Evolutionary conservation across 2,888 invertebrate species (phyloP), one percentile per base, ranked within the genome.

Genomic region (Silvanus unidentatus): DNA sequence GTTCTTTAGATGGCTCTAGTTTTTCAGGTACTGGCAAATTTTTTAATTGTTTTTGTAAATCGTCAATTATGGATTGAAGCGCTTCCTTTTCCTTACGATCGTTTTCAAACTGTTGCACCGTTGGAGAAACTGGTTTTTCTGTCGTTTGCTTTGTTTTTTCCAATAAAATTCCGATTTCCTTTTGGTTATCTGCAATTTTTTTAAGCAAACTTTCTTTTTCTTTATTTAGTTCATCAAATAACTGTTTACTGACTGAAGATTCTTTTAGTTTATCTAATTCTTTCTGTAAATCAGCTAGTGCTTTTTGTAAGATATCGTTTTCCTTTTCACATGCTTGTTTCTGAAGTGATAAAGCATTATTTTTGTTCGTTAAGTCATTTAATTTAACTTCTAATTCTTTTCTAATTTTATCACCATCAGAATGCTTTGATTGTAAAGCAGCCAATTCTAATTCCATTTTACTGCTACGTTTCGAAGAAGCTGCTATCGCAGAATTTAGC

Each of bases 1-100:
- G 40, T n/a, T 58, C 56, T 1, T 51, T 48, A 2, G 53, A 41
- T 9, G 50, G 38, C 13, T 48, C 40, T 30, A 49, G 14, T 43
- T 45, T 45, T 16, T 45, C 49, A 36, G 52, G 56, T 39, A 46
- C 43, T 10, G 44, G 44, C 40, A 57, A 16, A 22, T 43, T 45
- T 32, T 48, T 58, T 16, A 62, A 36, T 43, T 62, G 60, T 41
- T 57, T 54, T 54, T 66, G 62, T 6, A 65, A 52, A 42, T 66
- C 59, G 32, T 57, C 56, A 14, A 64, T 55, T 30, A 58, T 54
- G n/a, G 57, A 49, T 41, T 60, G 54, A 30, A 68, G 45, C 11
- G 57, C 55, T 34, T 61, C 58, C 42, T 58, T 64, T 39, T 68
- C 66, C 44, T 55, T 59, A 12, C 32, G 32, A 9, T 49, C 45